These are phyloP conservation scores for Psilopsiagon aymara DNA, from an alignment of 2,113 vertebrate species.

Conservation along the genomic window DNA sequence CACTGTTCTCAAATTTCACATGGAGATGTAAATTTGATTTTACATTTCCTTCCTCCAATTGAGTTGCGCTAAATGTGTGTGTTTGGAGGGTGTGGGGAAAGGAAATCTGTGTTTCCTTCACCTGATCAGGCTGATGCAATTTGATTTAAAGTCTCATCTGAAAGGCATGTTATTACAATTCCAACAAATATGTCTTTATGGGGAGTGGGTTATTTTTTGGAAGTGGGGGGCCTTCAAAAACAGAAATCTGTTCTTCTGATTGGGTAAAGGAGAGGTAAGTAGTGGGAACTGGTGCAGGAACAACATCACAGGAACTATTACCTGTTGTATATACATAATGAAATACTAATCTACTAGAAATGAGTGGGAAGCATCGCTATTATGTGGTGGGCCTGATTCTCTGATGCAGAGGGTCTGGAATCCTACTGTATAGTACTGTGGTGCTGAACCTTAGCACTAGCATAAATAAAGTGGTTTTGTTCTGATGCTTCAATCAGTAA, in stretches of 20 bases:
- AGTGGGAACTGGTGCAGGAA: not conserved
- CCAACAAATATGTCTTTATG: not conserved
- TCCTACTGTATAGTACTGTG: not conserved
- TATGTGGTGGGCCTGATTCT: not conserved
- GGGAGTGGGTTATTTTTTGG: constrained; percentile 55
- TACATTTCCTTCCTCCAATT: constrained; percentile 74
- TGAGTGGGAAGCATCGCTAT: not conserved
- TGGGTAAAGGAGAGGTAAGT: not conserved
- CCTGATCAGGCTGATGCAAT: constrained; percentile 65
- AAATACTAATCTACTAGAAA: not conserved
- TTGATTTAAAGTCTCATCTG: constrained; percentile 40
- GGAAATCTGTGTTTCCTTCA: constrained; percentile 73
- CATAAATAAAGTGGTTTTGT: not conserved
- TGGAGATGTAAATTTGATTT: constrained; percentile 68
- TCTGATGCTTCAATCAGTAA: not conserved
- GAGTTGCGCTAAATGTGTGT: constrained; percentile 55
- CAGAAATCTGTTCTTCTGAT: constrained; percentile 11
- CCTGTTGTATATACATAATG: not conserved
- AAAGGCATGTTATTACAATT: not conserved
- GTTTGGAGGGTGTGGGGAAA: constrained; percentile 53
- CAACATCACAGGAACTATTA: not conserved
- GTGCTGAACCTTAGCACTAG: not conserved
- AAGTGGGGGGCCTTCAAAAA: constrained; percentile 16
- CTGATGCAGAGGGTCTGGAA: not conserved
- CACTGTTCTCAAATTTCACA: constrained; percentile 53